Evolutionary conservation across 2,113 vertebrate species (phyloP).

Genomic region (Penelope pileata): DNA sequence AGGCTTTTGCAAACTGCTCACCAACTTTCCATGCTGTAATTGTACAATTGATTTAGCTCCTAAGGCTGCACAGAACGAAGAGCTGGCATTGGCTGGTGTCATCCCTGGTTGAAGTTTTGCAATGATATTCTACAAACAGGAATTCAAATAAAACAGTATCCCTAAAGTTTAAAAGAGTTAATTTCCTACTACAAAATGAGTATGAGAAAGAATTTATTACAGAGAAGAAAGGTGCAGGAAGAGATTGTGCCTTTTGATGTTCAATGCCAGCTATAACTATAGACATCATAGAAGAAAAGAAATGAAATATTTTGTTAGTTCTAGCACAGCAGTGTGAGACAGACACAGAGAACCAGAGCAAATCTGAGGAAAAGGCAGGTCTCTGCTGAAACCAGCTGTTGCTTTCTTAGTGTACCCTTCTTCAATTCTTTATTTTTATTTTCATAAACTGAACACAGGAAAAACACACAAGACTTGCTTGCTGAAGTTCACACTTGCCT

Average conservation of each 20-base stretch:
- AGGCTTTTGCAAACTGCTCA: not conserved
- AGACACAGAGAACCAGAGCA: not conserved
- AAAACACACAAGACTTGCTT: not conserved
- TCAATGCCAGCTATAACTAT: not conserved
- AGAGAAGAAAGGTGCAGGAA: not conserved
- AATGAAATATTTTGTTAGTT: not conserved
- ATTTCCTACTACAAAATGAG: not conserved
- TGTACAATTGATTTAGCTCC: not conserved
- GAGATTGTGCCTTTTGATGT: not conserved
- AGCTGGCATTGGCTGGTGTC: not conserved
- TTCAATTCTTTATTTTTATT: no score
- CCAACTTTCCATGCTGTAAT: not conserved
- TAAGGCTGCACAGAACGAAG: not conserved
- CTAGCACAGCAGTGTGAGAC: not conserved
- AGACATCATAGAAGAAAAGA: not conserved
- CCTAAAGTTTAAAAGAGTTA: not conserved
- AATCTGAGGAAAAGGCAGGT: not conserved
- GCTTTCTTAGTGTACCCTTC: not conserved
- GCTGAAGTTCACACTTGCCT: not conserved
- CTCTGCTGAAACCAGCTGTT: not conserved
- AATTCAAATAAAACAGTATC: not conserved
- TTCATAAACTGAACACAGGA: not conserved
- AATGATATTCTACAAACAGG: rapidly evolving
- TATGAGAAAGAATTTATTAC: not conserved
- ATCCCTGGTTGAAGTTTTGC: not conserved